Evolutionary conservation across 1,140 invertebrate genomes (phyloP).

Genomic region (Microplitis mediator): DNA sequence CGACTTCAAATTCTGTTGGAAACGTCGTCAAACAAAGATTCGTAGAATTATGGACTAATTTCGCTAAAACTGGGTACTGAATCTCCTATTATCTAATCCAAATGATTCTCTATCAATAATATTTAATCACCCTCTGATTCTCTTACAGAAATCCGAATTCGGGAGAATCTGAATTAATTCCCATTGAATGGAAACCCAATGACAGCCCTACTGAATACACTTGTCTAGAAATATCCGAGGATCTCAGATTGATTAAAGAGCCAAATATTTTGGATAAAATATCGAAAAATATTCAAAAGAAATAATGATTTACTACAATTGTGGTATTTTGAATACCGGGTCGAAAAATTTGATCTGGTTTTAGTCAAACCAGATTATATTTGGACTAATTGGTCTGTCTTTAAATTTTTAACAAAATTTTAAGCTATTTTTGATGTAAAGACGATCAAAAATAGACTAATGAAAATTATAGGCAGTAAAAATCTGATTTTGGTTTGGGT

Average conservation of each 20-base stretch:
- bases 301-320: too few relatives aligned
- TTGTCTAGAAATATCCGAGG: conserved; percentile 31
- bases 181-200: conserved; percentile 51
- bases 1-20: not conserved
- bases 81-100: not conserved
- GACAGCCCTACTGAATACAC: conserved; percentile 17
- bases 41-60: conserved; percentile 53
- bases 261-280: conserved; percentile 21
- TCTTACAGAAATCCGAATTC: not conserved
- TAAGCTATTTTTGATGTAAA: too few relatives aligned
- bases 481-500: too few relatives aligned
- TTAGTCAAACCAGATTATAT: too few relatives aligned
- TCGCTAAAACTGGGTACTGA: conserved; percentile 53
- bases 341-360: too few relatives aligned
- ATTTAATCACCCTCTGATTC: not conserved
- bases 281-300: not conserved
- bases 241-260: conserved; percentile 26
- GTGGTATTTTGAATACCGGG: too few relatives aligned
- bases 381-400: too few relatives aligned
- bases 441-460: too few relatives aligned
- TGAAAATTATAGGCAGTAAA: too few relatives aligned
- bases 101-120: too few relatives aligned
- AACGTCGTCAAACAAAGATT: conserved; percentile 40
- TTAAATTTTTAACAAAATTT: too few relatives aligned
- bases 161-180: conserved; percentile 34